Percentiles rank a stretch among this genome's conserved stretches.
phyloP scores from a whole-genome alignment of 2,888 invertebrate genomes.

The Acleris cristana region DNA sequence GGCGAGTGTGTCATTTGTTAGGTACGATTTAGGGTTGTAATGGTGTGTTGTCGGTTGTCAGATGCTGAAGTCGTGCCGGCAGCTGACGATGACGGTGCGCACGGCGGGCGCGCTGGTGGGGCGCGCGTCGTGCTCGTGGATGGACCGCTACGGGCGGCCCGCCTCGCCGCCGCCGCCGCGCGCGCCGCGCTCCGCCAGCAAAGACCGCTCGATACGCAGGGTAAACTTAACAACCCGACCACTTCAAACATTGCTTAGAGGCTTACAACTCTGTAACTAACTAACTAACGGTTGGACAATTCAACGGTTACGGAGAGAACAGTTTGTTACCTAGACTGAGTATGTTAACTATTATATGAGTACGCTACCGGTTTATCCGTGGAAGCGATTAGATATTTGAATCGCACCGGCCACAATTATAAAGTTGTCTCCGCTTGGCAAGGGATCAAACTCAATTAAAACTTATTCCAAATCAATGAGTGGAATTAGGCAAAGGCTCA shows the following conservation, averaged over 20 bases:
- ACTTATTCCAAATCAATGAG: constrained; percentile 24
- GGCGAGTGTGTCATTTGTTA: neutral
- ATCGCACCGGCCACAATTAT: constrained; percentile 25
- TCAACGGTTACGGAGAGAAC: too few relatives aligned
- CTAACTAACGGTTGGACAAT: too few relatives aligned
- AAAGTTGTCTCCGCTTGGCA: constrained; percentile 35
- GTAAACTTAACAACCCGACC: constrained; percentile 64
- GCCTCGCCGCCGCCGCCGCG: constrained; percentile 88
- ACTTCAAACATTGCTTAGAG: neutral
- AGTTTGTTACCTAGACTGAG: too few relatives aligned
- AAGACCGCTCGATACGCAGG: constrained; percentile 86
- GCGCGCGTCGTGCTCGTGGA: constrained; percentile 96
- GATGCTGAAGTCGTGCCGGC: constrained; percentile 95
- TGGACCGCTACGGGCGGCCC: constrained; percentile 95
- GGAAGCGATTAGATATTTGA: too few relatives aligned
- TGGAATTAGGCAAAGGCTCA: neutral
- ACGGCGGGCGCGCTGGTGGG: constrained; percentile 90
- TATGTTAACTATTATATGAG: too few relatives aligned
- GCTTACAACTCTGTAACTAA: too few relatives aligned
- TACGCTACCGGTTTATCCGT: too few relatives aligned
- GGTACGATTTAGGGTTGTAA: neutral
- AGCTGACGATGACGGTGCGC: constrained; percentile 94
- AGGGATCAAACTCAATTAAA: constrained; percentile 19
- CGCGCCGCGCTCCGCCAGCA: constrained; percentile 79
- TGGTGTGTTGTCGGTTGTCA: constrained; percentile 53